phyloP scores from a whole-genome alignment of 2,113 vertebrate genomes.

The Dasyurus viverrinus region DNA sequence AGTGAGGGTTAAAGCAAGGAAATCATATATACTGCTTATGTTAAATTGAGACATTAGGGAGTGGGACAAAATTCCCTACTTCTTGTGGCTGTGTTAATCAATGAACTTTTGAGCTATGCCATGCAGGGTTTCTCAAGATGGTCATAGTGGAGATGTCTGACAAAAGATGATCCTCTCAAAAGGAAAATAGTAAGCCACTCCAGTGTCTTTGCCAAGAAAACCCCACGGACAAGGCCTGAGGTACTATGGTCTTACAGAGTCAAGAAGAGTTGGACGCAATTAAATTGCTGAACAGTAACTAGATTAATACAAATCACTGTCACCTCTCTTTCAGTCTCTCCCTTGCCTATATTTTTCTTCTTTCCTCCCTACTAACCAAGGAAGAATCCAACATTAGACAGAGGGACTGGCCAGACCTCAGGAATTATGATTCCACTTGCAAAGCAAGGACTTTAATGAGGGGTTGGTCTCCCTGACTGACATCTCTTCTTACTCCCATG shows the following conservation, averaged over 20 bases:
- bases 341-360: neutral
- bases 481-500: neutral
- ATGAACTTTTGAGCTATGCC: no score
- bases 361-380: neutral
- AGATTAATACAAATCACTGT: neutral
- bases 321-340: neutral
- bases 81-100: no score
- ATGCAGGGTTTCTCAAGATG: no score
- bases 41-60: neutral
- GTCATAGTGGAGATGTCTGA: no score
- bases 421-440: neutral
- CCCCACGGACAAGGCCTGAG: no score
- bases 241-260: no score
- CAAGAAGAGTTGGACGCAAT: no score
- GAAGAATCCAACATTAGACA: neutral
- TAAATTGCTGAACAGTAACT: no score
- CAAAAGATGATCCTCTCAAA: no score
- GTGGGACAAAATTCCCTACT: neutral
- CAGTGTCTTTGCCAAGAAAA: no score
- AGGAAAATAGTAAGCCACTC: no score
- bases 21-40: neutral
- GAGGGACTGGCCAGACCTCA: neutral
- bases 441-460: neutral
- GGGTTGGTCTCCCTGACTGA: neutral
- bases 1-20: neutral